Conservation (phyloP, 2,888 invertebrate species). For the Coelopa pilipes region DNA sequence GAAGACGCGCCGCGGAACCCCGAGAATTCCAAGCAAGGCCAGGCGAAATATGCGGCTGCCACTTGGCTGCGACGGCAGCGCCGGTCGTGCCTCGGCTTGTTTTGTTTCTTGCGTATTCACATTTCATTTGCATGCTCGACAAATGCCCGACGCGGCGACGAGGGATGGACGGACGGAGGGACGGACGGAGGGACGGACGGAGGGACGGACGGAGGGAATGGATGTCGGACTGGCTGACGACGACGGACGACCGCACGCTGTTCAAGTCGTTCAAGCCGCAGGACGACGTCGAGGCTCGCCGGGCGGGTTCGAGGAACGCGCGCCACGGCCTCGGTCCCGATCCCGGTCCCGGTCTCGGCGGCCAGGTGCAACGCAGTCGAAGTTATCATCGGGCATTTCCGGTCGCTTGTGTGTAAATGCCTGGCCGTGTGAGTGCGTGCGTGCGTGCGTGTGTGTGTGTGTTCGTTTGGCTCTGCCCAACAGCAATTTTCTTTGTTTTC, state of each 20-base stretch:
- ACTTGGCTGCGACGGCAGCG: not conserved
- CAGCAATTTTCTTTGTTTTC: conserved; percentile 20
- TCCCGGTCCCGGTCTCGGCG: too few species aligned
- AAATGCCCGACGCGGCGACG: conserved; percentile 8
- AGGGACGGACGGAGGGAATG: not conserved
- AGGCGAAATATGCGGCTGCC: conserved; percentile 1
- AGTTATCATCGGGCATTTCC: conserved; percentile 30
- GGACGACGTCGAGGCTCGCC: not conserved
- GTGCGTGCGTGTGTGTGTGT: not conserved
- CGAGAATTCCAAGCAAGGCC: conserved; percentile 22
- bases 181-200: too few species aligned
- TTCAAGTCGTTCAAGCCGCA: not conserved
- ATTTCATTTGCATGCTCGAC: conserved; percentile 34
- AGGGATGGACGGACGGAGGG: too few species aligned
- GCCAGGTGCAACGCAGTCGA: conserved; percentile 33
- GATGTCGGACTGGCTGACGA: not conserved
- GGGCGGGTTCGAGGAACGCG: not conserved
- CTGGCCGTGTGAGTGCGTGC: not conserved
- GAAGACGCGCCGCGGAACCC: not conserved
- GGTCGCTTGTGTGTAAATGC: not conserved
- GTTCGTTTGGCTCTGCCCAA: not conserved
- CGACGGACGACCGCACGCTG: not conserved
- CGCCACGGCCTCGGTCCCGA: not conserved
- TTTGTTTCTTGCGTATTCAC: conserved; percentile 1
- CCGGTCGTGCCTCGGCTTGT: not conserved